A percentile compares a stretch with the other conserved stretches of the same genome.
Conservation (phyloP, 2,797 vertebrate species). For the Bryconaethiops microstoma region DNA sequence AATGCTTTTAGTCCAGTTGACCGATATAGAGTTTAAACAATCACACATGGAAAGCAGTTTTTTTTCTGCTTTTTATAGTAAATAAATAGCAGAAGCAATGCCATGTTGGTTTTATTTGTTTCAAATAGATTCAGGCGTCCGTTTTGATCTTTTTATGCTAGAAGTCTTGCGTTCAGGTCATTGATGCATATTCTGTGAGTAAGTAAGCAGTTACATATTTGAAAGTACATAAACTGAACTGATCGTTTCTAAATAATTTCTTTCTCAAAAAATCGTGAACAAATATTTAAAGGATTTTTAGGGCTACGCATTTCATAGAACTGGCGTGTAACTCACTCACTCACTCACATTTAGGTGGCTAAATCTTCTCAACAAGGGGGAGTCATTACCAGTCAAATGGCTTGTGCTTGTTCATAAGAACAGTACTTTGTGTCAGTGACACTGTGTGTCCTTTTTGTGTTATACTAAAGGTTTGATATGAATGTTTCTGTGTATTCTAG, state of each 20-base stretch:
- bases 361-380: too few relatives aligned
- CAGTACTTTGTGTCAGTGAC: too few relatives aligned
- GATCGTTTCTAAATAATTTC: not conserved
- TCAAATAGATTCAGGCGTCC: not conserved
- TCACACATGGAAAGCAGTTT: not conserved
- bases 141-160: not conserved
- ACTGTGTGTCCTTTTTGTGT: not conserved
- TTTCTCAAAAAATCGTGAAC: not conserved
- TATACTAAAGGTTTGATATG: conserved; percentile 34
- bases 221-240: too few relatives aligned
- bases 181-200: not conserved
- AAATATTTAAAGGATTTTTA: not conserved
- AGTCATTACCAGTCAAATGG: too few relatives aligned
- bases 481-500: conserved; percentile 79
- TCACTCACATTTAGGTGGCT: too few relatives aligned
- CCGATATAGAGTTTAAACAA: not conserved
- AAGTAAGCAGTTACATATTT: not conserved
- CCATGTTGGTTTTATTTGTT: not conserved
- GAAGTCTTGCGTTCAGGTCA: not conserved
- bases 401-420: too few relatives aligned
- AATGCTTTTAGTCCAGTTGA: not conserved
- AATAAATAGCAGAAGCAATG: not conserved
- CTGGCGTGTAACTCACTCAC: too few relatives aligned
- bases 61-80: conserved; percentile 7
- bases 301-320: too few relatives aligned